Percentiles rank a stretch among this genome's conserved stretches.
These are phyloP conservation scores for Lepidocyrtoides sp. DNA, from an alignment of 2,888 invertebrate species.

Conservation along the genomic window DNA sequence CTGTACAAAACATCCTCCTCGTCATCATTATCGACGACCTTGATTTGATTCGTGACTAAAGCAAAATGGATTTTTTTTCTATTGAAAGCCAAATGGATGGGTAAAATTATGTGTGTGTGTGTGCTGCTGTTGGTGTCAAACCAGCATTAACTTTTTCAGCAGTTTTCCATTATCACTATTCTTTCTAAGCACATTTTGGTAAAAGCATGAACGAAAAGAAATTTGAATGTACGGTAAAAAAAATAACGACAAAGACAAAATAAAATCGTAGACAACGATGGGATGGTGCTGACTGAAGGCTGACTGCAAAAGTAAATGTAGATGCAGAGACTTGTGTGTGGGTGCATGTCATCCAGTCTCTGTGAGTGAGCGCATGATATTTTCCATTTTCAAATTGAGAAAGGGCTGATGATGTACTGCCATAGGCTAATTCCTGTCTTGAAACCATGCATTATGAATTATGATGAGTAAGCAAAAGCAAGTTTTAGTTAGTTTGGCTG, in stretches of 20 bases:
- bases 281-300: too few species aligned
- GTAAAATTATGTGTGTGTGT: not conserved
- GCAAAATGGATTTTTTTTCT: not conserved
- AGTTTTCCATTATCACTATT: not conserved
- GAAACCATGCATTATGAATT: conserved; percentile 47
- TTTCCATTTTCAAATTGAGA: conserved; percentile 56
- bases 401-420: conserved; percentile 44
- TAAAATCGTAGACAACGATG: too few species aligned
- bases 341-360: conserved; percentile 25
- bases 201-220: conserved; percentile 19
- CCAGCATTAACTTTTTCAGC: too few species aligned
- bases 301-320: too few species aligned
- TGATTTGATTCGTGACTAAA: not conserved
- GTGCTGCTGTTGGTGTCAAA: not conserved
- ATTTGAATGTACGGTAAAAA: not conserved
- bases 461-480: conserved; percentile 55
- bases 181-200: not conserved
- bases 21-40: not conserved
- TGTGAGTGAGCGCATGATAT: not conserved
- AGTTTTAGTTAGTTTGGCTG: not conserved
- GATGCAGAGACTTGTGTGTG: not conserved
- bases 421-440: conserved; percentile 63
- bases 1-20: not conserved
- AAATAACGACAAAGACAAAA: too few species aligned
- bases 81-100: not conserved